Evolutionary conservation across 2,113 vertebrate genomes (phyloP), one percentile per base, ranked within the genome.

Genomic region (Oriolus oriolus): DNA sequence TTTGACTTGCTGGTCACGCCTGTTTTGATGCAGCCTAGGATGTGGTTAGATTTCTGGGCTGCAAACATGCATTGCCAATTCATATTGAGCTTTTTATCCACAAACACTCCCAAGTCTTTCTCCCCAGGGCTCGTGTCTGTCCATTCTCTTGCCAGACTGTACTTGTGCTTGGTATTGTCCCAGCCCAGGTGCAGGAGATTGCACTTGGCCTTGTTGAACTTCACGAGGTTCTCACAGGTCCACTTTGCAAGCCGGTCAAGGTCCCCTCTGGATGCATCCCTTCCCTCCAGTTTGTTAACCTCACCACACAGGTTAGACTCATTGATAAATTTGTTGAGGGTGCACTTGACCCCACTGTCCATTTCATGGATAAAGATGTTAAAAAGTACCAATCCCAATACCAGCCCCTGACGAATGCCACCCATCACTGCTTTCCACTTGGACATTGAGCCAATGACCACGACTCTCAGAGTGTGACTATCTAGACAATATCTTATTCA

Each of bases 321-420:
- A 56, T 2, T 27, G 14, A 47, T 39, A 56, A 49, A 63, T 28
- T 15, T 70, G 16, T 37, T 33, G 19, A 69, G 28, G 18, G 7
- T 45, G 12, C 5, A 10, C 33, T 69, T 0, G 0, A 16, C 33
- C 7, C 3, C 14, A 44, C 15, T 16, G 7, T 35, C 13, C 2
- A 0, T 35, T 54, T 56, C 5, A 35, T 26, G 11, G 16, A 71
- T 30, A 56, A 71, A 63, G 53, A 31, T 42, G 11, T 28, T 47
- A 11, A 22, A 71, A 71, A 49, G 4, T 6, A 54, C 13, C 2
- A 0, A 14, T 41, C 11, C 7, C 13, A 54, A 17, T 16, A 61
- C 7, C 13, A 39, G 13, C 4, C 13, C 21, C 10, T 45, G 11
- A 47, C 41, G 41, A 79, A 70, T n/a, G 5, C 3, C 20, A 63